Percentiles rank a stretch among this genome's conserved stretches.
phyloP scores from a whole-genome alignment of 37 sponge, comb jelly and placozoan species.

The Ianthella basta region DNA sequence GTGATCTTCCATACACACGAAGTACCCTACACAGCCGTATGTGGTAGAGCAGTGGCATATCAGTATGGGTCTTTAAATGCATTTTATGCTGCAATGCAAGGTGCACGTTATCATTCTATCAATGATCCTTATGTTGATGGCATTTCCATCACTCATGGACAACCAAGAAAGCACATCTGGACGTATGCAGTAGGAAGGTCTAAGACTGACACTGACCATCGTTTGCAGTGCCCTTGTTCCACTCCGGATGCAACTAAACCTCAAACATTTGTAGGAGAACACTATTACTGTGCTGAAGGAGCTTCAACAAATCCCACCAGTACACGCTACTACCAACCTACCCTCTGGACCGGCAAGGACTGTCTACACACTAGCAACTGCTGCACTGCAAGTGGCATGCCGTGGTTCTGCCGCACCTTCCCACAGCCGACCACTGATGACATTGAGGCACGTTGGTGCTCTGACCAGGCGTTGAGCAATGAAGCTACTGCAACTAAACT shows the following conservation, averaged over 20 bases:
- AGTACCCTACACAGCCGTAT: neutral
- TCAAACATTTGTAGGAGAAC: neutral
- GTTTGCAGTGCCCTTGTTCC: neutral
- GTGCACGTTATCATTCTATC: neutral
- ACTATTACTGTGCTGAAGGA: neutral
- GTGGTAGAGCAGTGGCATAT: neutral
- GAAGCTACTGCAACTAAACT: neutral
- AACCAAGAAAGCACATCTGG: conserved; percentile 1
- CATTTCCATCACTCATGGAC: conserved; percentile 4
- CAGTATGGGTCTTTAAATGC: neutral
- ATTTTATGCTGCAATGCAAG: neutral
- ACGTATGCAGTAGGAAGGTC: neutral
- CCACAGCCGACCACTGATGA: neutral
- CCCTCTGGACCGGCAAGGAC: neutral
- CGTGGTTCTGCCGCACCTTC: conserved; percentile 5
- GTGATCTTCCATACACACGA: neutral
- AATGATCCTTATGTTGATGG: neutral
- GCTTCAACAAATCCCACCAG: neutral
- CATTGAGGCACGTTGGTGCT: conserved; percentile 16
- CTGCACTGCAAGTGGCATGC: conserved; percentile 5
- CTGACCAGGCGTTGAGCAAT: neutral
- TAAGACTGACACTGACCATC: neutral
- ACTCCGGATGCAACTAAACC: neutral
- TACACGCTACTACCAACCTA: neutral
- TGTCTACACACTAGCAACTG: neutral